Evolutionary conservation across 2,888 invertebrate species (phyloP), one percentile per base, ranked within the genome.

Genomic region (Mallateleia sp.): DNA sequence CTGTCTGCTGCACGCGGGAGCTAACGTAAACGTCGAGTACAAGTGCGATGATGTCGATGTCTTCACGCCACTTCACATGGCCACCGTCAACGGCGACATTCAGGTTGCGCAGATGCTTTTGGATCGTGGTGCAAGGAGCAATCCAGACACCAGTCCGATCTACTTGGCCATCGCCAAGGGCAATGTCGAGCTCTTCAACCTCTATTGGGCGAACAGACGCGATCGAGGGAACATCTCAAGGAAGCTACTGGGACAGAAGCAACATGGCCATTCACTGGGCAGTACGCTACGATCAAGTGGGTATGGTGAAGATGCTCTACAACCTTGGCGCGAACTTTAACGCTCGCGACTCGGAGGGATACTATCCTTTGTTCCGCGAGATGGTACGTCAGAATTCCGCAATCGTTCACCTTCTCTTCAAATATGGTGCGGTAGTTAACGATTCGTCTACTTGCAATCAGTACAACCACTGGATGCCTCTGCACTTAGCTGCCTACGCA

Each of bases 261-360:
- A 85, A 77, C 34, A 50, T 22, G 20, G 74, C 75, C 2, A 22
- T 85, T 20, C 80, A 85, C 47, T 80, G 75, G 69, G 85, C 85
- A 5, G 58, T 85, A 0, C 50, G 18, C 15, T 58, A 75, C 9
- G 52, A 77, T n/a, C 80, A 80, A 11, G 1, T 34, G 14, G 34
- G n/a, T 3, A 85, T 85, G 80, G 32, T 85, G 5, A 28, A 74
- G 7, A 38, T 69, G 3, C 52, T 85, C 0, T 20, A 50, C n/a
- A 18, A 20, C 0, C 71, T 56, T 24, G 69, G 71, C 0, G 38
- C 20, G 5, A 56, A 85, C 20, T 3, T 80, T 0, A 74, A 75
- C 8, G 22, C 15, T 3, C 47, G n/a, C 0, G 75, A 80, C 25
- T 18, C 64, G 14, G 85, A 80, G 5, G 85, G 85, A 0, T 80